phyloP scores from a whole-genome alignment of 2,113 vertebrate species.

The Vimba vimba region DNA sequence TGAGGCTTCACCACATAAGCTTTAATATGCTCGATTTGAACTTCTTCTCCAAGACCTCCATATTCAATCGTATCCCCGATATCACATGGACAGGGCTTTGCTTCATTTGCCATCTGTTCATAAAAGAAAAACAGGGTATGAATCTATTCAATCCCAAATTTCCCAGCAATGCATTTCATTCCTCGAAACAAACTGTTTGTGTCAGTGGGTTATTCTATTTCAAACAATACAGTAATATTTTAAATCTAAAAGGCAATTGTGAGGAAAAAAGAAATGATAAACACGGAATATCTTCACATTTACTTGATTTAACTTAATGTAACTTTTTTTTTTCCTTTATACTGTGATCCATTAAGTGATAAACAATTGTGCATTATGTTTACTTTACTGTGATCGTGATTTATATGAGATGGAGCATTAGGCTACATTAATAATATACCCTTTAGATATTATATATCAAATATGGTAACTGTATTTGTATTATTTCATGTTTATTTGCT shows the following conservation, averaged over 20 bases:
- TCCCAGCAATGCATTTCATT: neutral
- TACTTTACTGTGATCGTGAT: neutral
- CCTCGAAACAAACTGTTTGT: neutral
- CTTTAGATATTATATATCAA: neutral
- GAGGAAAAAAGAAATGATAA: neutral
- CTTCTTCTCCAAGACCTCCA: constrained; percentile 81
- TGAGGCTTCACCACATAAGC: constrained; percentile 83
- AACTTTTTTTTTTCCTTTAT: neutral
- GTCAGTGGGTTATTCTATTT: neutral
- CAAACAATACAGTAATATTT: neutral
- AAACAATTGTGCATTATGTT: neutral
- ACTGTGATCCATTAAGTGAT: neutral
- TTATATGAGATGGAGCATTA: neutral
- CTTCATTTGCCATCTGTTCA: constrained; percentile 83
- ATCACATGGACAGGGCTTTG: constrained; percentile 83
- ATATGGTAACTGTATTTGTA: neutral
- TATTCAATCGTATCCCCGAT: constrained; percentile 83
- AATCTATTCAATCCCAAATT: neutral
- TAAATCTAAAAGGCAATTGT: neutral
- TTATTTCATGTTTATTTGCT: neutral
- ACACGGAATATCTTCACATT: neutral
- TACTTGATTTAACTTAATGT: neutral
- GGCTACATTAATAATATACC: neutral
- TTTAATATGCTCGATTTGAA: constrained; percentile 84
- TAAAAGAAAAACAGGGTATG: neutral